Percentiles rank a stretch among this genome's conserved stretches.
Conservation (phyloP, 2,888 invertebrate genomes). For the Autographa pulchrina region DNA sequence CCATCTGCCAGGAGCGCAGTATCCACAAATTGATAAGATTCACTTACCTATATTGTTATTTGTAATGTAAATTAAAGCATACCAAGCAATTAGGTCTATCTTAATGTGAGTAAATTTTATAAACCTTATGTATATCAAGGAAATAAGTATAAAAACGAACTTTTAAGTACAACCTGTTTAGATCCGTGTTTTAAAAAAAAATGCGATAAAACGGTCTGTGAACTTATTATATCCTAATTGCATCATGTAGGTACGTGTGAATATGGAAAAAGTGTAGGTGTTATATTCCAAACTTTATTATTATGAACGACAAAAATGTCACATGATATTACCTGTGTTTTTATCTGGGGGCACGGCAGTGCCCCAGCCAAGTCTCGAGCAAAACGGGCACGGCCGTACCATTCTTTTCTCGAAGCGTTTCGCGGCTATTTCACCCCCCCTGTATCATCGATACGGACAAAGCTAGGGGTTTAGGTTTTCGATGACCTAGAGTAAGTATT, state of each 20-base stretch:
- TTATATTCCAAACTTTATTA: background rate
- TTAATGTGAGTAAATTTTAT: background rate
- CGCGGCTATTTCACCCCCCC: too few relatives aligned
- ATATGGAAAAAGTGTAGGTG: background rate
- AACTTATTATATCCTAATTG: slow-evolving; percentile 8
- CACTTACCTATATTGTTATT: background rate
- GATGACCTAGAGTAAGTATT: too few relatives aligned
- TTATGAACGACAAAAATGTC: too few relatives aligned
- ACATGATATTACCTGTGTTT: too few relatives aligned
- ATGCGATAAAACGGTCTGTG: background rate
- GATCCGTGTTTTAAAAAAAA: background rate
- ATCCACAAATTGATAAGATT: too few relatives aligned
- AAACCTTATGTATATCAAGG: background rate
- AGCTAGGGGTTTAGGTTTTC: too few relatives aligned
- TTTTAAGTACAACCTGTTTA: background rate
- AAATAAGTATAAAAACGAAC: background rate
- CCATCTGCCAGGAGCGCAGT: too few relatives aligned
- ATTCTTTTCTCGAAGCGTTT: too few relatives aligned
- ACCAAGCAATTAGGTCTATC: background rate
- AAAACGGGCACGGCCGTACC: too few relatives aligned
- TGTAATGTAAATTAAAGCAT: background rate
- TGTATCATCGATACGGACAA: too few relatives aligned
- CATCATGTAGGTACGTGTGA: background rate
- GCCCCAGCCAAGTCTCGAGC: too few relatives aligned
- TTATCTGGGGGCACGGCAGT: too few relatives aligned